Evolutionary conservation across 2,888 invertebrate genomes (phyloP), one percentile per base, ranked within the genome.

Genomic region (Lypha dubia): DNA sequence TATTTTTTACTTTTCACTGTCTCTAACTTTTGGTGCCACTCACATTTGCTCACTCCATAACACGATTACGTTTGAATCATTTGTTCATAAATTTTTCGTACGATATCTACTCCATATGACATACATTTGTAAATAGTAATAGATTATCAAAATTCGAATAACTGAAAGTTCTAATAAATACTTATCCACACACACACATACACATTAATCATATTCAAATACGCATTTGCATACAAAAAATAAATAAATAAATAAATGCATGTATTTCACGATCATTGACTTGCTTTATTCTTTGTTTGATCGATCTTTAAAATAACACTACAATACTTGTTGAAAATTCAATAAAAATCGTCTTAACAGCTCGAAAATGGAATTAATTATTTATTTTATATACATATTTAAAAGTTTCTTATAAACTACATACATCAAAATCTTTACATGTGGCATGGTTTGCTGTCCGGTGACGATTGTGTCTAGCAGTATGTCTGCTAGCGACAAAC

Each of bases 391-490:
- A 68, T n/a, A n/a, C n/a, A n/a, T n/a, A 75, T 83, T 83, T 79
- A n/a, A n/a, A n/a, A n/a, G n/a, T n/a, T n/a, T n/a, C n/a, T n/a
- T n/a, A n/a, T n/a, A n/a, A n/a, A n/a, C n/a, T n/a, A n/a, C n/a
- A n/a, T n/a, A n/a, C 63, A 75, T 65, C 70, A 75, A 70, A 24
- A 28, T 65, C 56, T 60, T 41, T 32, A 20, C 65, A 79, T 63
- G 49, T 75, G 79, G 62, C 60, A 79, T 32, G 35, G 49, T 38
- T 65, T 58, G 46, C 3, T 46, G 17, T 32, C 71, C 62, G 71
- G 24, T 79, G 70, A 75, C 44, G 49, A 71, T 71, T 44, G 28
- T 65, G 84, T 84, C 84, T 84, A 60, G 84, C 71, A 73, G 46
- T 38, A 56, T 71, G 84, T 84, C 84, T 84, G 68, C 70, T 53